A percentile compares a stretch with the other conserved stretches of the same genome.
These are phyloP conservation scores for Neoitamus cyanurus DNA, from an alignment of 2,888 invertebrate species.

Conservation along the genomic window DNA sequence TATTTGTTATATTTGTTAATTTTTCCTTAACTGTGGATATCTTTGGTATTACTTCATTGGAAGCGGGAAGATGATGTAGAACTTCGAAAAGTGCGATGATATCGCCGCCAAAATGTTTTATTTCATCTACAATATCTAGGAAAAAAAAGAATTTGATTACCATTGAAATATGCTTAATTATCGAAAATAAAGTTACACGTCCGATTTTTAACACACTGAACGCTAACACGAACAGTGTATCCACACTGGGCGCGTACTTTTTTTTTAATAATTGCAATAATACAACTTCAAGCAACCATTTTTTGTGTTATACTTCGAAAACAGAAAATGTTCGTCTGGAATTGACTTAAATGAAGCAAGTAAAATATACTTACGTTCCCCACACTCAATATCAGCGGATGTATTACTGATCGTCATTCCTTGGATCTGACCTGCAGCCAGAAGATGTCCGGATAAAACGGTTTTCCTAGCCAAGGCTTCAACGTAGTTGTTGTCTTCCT, in stretches of 20 bases:
- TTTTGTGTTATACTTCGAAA: too few species aligned
- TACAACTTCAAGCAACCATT: too few species aligned
- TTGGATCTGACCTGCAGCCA: constrained; percentile 74
- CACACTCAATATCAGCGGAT: constrained; percentile 75
- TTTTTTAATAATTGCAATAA: too few species aligned
- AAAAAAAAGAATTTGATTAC: background rate
- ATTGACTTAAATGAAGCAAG: too few species aligned
- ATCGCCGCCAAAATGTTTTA: constrained; percentile 71
- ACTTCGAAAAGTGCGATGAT: constrained; percentile 68
- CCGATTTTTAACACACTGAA: too few species aligned
- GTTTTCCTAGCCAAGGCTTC: constrained; percentile 57
- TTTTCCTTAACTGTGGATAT: constrained; percentile 67
- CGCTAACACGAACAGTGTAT: too few species aligned
- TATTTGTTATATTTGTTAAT: constrained; percentile 66
- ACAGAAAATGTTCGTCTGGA: too few species aligned
- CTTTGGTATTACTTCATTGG: constrained; percentile 65
- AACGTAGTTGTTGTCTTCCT: constrained; percentile 60
- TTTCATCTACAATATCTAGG: constrained; percentile 71
- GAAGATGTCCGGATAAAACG: constrained; percentile 65
- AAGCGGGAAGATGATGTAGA: constrained; percentile 64
- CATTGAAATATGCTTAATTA: background rate
- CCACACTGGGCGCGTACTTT: too few species aligned
- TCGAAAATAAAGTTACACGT: too few species aligned
- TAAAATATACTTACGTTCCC: constrained; percentile 70
- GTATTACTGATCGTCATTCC: constrained; percentile 84